Evolutionary conservation across 2,113 vertebrate species (phyloP).

Genomic region (Myxocyprinus asiaticus): DNA sequence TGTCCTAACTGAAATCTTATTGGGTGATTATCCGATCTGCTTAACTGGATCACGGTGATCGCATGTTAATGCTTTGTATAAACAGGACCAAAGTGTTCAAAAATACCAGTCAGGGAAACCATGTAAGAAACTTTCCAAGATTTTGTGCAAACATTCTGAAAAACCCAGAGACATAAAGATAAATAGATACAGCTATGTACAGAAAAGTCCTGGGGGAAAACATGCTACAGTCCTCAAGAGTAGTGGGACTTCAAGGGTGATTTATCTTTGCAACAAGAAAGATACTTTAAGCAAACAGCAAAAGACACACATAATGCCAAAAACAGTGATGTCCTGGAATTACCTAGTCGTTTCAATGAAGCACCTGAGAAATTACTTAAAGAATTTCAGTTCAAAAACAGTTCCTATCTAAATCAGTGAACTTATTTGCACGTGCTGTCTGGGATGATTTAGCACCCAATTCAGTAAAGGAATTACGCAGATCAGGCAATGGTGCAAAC

Average conservation of each 20-base stretch:
- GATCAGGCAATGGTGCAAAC: too few species aligned
- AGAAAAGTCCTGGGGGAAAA: slow-evolving; percentile 12
- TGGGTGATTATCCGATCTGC: too few species aligned
- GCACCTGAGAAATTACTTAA: background rate
- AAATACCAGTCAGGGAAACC: too few species aligned
- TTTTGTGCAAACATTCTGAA: too few species aligned
- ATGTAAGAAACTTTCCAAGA: too few species aligned
- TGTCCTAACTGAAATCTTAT: too few species aligned
- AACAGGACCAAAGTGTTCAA: too few species aligned
- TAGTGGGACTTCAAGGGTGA: slow-evolving; percentile 7
- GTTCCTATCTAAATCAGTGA: background rate
- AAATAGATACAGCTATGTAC: slow-evolving; percentile 6
- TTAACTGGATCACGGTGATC: too few species aligned
- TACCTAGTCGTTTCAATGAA: background rate
- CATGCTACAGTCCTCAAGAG: slow-evolving; percentile 4
- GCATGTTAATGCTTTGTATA: too few species aligned
- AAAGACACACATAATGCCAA: background rate
- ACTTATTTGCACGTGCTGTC: too few species aligned
- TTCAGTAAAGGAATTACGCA: too few species aligned
- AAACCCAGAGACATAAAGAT: slow-evolving; percentile 7
- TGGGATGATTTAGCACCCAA: too few species aligned
- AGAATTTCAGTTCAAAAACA: background rate
- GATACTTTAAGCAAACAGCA: background rate
- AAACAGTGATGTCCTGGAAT: background rate
- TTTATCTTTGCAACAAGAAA: slow-evolving; percentile 10